Base-by-base conservation (phyloP, 2,113 vertebrate species). In the Orycteropus afer region DNA sequence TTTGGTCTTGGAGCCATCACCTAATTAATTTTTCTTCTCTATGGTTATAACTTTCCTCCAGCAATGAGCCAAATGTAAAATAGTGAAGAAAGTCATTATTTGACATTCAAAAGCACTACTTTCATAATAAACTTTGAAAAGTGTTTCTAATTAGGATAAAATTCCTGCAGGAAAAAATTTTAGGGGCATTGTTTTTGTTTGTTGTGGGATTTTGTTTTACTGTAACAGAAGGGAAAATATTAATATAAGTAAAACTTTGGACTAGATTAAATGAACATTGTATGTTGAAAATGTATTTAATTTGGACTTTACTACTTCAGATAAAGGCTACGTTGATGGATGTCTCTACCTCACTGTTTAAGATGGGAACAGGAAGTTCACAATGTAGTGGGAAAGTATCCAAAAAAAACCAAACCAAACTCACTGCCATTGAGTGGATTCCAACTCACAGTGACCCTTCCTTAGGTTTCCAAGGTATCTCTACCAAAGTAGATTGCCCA, bases 71-170 rank as follows among this genome's bases (percentile, higher is more conserved):
- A 67, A 90, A 34, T 87, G 49, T 88, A 71, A 94, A 89, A 63
- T n/a, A n/a, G 51, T 17, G 5, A 92, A 87, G 85, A 91, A 91
- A 92, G 27, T 57, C 42, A 74, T n/a, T 65, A 76, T 73, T 94
- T 83, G 86, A 78, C 74, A 29, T 81, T 77, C 71, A 81, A 94
- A 86, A 89, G 14, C 71, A 77, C 27, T 65, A 45, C 55, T 78
- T 61, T 76, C 49, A 77, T 47, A 82, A 78, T 51, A 40, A 90
- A 53, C 90, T 89, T 87, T 73, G 29, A 85, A 93, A 89, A 55
- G 29, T 3, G 5, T 78, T 9, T 86, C 86, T 94, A 57, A 76
- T 79, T 79, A 85, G 76, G 92, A 95, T 88, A 82, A 83, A 96
- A 85, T 42, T 81, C 27, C 65, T 63, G 2, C 55, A 86, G 71